Evolutionary conservation across 2,113 vertebrate species (phyloP), one percentile per base, ranked within the genome.

Genomic region (Dicentrarchus labrax): DNA sequence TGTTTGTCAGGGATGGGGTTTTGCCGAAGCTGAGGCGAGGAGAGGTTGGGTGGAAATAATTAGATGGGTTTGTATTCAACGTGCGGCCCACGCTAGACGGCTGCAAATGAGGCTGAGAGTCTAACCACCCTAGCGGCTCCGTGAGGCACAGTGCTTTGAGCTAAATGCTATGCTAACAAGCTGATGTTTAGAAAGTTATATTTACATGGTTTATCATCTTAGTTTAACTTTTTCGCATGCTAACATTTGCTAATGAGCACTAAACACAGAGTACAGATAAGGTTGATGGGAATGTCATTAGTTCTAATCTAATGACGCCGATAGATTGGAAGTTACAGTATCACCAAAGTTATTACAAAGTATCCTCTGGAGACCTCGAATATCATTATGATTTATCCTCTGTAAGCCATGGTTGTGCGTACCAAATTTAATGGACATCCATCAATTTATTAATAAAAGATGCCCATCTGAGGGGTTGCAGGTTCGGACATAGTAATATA

Each of bases 41-140:
- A 70, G 75, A 82, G 72, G 60, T 64, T 78, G 59, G 39, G 80
- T 76, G 84, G 83, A 82, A 82, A 76, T 83, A 83, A 89, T 93
- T 91, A 81, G 77, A 39, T 43, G 80, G 74, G 65, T 89, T 80
- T 85, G 70, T 57, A 81, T 89, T 88, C 78, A 78, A 15, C 10
- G 48, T 36, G 51, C 60, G 19, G 82, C 19, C 24, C 48, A 36
- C 9, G 50, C 13, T 30, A 19, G 45, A 78, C 10, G 39, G 76
- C 22, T 64, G 66, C 43, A 45, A 54, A 64, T 38, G 16, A 51
- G 47, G 17, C n/a, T 2, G 24, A 43, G 38, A 47, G 50, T 56
- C 59, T 7, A 8, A 3, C 30, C 48, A 21, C 47, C 56, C 30
- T 13, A 15, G 38, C 30, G 30, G 30, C 30, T 30, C 30, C 4